Evolutionary conservation across 2,113 vertebrate genomes (phyloP).

Genomic region (Leptobrachium ailaonicum): DNA sequence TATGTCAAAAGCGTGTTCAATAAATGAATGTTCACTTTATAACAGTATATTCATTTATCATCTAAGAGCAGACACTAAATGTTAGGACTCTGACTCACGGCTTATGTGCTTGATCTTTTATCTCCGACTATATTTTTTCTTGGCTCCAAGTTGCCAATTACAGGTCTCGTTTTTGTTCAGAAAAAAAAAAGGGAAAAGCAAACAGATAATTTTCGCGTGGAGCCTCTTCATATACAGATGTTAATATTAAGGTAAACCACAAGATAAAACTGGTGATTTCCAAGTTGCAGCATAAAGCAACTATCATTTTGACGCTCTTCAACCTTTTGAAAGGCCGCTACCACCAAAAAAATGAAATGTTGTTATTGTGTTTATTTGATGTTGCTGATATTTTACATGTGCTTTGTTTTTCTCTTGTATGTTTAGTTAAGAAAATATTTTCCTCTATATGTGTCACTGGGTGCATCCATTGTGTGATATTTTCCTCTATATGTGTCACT

Average conservation of each 20-base stretch:
- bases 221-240: not conserved
- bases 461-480: too few species aligned
- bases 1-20: not conserved
- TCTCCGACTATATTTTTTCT: constrained; percentile 6
- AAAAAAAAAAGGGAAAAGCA: not conserved
- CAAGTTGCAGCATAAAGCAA: too few species aligned
- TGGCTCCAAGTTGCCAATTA: not conserved
- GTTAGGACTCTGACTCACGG: not conserved
- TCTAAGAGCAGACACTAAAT: constrained; percentile 3
- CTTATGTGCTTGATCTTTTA: constrained; percentile 8
- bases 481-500: too few species aligned
- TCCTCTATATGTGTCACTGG: too few species aligned
- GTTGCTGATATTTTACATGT: too few species aligned
- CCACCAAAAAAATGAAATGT: too few species aligned
- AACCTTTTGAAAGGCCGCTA: too few species aligned
- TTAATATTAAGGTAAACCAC: not conserved
- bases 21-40: constrained; percentile 13
- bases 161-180: not conserved
- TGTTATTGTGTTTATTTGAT: too few species aligned
- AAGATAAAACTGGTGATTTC: too few species aligned
- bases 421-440: too few species aligned
- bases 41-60: constrained; percentile 3
- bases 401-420: too few species aligned
- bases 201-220: not conserved
- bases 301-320: too few species aligned